Percentiles rank a stretch among this genome's conserved stretches.
phyloP scores from a whole-genome alignment of 2,113 vertebrate species.

The Mellivora capensis region DNA sequence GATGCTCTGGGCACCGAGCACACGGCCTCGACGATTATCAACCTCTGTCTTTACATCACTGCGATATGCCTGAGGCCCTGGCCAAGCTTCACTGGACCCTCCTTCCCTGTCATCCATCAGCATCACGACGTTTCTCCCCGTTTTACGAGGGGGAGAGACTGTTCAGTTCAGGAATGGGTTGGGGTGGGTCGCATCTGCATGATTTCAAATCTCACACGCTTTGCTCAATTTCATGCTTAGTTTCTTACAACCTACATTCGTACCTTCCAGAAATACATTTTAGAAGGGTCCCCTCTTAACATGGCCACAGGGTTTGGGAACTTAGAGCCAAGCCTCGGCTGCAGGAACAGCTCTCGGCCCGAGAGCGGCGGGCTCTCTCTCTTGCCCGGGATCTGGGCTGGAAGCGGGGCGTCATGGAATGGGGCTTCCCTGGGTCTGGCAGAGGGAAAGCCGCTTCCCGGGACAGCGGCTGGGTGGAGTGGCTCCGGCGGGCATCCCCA shows the following conservation, averaged over 20 bases:
- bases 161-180: fast-evolving
- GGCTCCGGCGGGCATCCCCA: neutral
- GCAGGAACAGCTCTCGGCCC: fast-evolving
- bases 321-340: neutral
- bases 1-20: fast-evolving
- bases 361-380: neutral
- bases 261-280: neutral
- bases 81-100: neutral
- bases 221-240: too few relatives aligned
- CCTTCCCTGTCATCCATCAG: neutral
- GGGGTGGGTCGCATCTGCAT: neutral
- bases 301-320: neutral
- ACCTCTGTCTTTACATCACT: fast-evolving
- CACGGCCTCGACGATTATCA: fast-evolving
- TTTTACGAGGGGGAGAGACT: neutral
- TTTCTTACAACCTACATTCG: fast-evolving
- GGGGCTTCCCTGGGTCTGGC: too few relatives aligned
- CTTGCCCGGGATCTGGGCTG: neutral
- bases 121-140: fast-evolving
- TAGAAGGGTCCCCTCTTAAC: neutral
- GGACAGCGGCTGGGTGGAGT: neutral
- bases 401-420: fast-evolving
- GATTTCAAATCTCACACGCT: neutral
- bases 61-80: neutral
- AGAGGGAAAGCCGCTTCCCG: neutral